Conservation (phyloP, 1,140 invertebrate genomes). For the Drosophila parabipectinata region DNA sequence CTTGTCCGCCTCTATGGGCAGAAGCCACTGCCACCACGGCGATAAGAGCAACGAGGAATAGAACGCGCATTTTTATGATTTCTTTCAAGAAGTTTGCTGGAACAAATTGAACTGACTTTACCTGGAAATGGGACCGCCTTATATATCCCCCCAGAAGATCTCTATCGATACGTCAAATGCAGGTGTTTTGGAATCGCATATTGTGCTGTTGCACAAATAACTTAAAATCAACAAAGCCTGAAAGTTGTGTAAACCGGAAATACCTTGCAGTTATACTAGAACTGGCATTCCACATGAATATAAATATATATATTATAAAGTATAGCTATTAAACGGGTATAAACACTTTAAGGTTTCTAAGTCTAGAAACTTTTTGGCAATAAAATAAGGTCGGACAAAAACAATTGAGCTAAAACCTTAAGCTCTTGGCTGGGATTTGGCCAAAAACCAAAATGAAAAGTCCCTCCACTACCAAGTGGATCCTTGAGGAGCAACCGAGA, state of each 20-base stretch:
- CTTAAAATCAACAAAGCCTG: neutral
- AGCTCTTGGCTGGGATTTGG: constrained; percentile 50
- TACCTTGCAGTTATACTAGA: neutral
- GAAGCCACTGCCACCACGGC: constrained; percentile 26
- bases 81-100: constrained; percentile 3
- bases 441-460: constrained; percentile 31
- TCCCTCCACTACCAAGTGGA: constrained; percentile 10
- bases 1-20: constrained; percentile 5
- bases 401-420: constrained; percentile 54
- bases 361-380: constrained; percentile 10
- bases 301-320: neutral
- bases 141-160: constrained; percentile 14
- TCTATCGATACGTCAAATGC: neutral
- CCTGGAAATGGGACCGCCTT: neutral
- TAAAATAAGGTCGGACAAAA: constrained; percentile 32
- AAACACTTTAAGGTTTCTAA: neutral
- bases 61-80: constrained; percentile 23
- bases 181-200: constrained; percentile 14
- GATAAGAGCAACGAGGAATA: constrained; percentile 25
- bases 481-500: constrained; percentile 33
- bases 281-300: neutral
- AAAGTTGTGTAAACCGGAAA: constrained; percentile 17
- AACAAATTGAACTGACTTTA: constrained; percentile 21
- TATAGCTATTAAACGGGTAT: too few relatives aligned
- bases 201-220: constrained; percentile 23